Evolutionary conservation across 2,797 vertebrate species (phyloP).

Genomic region (Hoplostethus atlanticus): DNA sequence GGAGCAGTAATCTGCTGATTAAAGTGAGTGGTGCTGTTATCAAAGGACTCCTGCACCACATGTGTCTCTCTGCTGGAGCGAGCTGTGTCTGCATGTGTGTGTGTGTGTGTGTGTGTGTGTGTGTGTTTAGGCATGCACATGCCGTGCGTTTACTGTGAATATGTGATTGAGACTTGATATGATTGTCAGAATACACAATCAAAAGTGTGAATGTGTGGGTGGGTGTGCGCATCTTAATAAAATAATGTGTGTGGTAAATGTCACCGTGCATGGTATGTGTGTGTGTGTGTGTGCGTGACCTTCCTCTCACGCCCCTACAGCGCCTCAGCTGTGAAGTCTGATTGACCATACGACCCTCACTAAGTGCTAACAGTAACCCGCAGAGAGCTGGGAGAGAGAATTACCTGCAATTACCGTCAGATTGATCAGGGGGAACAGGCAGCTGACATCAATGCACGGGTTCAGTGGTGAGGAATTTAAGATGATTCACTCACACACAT

Average conservation of each 20-base stretch:
- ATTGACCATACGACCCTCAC: too few relatives aligned
- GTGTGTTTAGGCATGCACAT: background rate
- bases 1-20: slow-evolving; percentile 53
- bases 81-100: slow-evolving; percentile 29
- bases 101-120: slow-evolving; percentile 10
- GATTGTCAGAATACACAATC: slow-evolving; percentile 20
- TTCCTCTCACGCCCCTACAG: too few relatives aligned
- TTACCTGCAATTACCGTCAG: slow-evolving; percentile 12
- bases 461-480: slow-evolving; percentile 17
- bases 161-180: slow-evolving; percentile 8
- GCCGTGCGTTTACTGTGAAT: too few relatives aligned
- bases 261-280: too few relatives aligned
- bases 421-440: background rate
- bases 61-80: slow-evolving; percentile 41
- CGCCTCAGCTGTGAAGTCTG: too few relatives aligned
- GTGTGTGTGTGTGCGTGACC: background rate
- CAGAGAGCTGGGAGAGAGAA: too few relatives aligned
- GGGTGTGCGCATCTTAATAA: background rate
- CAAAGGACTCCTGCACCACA: slow-evolving; percentile 42
- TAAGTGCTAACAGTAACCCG: too few relatives aligned
- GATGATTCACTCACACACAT: slow-evolving; percentile 15
- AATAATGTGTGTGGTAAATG: too few relatives aligned
- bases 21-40: slow-evolving; percentile 60
- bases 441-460: slow-evolving; percentile 11
- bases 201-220: slow-evolving; percentile 12